These are phyloP conservation scores for Galendromus occidentalis DNA, from an alignment of 1,140 invertebrate genomes.

Conservation along the genomic window DNA sequence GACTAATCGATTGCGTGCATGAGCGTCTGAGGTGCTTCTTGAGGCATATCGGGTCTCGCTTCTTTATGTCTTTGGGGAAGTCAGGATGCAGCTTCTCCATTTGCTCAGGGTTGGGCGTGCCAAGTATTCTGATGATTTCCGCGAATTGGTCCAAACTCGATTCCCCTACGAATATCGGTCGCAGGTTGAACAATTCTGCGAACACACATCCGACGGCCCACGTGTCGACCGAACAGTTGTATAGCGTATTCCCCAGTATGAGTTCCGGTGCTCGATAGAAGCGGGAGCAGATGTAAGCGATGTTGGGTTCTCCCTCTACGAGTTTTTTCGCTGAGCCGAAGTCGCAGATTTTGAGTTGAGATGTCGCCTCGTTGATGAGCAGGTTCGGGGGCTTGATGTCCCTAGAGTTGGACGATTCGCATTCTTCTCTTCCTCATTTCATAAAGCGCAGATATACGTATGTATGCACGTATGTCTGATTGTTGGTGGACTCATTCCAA, in stretches of 20 bases:
- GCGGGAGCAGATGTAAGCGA: conserved; percentile 96
- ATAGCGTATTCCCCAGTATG: conserved; percentile 96
- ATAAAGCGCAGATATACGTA: neutral
- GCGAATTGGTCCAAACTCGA: conserved; percentile 95
- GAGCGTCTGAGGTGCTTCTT: neutral
- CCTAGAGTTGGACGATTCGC: too few species aligned
- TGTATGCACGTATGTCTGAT: neutral
- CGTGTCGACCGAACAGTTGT: conserved; percentile 42
- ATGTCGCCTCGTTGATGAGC: conserved; percentile 81
- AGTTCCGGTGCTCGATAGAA: conserved; percentile 94
- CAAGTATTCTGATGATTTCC: conserved; percentile 96
- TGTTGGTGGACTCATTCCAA: neutral
- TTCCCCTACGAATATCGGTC: conserved; percentile 95
- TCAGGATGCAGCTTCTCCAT: conserved; percentile 33
- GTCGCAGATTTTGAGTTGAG: conserved; percentile 91
- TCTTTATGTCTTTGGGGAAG: neutral
- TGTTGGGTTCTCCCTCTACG: conserved; percentile 84
- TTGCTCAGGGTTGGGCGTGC: conserved; percentile 91
- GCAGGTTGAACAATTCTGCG: conserved; percentile 80
- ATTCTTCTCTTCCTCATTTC: too few species aligned
- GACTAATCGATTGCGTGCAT: neutral
- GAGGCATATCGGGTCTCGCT: neutral
- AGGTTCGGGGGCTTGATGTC: conserved; percentile 99
- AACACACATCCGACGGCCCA: conserved; percentile 98
- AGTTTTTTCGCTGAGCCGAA: conserved; percentile 43